These are phyloP conservation scores for Agapostemon virescens DNA, from an alignment of 2,888 invertebrate genomes.

Conservation along the genomic window DNA sequence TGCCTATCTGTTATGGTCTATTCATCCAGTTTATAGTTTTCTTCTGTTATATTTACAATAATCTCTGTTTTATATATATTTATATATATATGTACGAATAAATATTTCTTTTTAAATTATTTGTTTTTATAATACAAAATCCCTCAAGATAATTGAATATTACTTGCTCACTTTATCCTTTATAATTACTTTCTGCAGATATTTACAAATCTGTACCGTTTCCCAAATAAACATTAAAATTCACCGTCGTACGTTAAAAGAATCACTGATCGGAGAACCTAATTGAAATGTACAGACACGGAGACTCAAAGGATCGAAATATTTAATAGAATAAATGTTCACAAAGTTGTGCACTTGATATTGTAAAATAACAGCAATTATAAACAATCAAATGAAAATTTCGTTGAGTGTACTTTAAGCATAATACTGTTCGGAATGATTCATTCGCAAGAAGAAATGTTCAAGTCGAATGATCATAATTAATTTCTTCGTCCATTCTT, in stretches of 20 bases:
- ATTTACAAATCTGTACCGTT: neutral
- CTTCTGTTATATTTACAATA: neutral
- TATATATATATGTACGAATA: neutral
- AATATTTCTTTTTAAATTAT: neutral
- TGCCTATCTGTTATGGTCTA: neutral
- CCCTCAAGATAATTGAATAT: neutral
- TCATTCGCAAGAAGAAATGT: neutral
- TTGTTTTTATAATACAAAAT: neutral
- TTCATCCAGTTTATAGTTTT: neutral
- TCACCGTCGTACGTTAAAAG: neutral
- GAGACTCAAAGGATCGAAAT: conserved; percentile 10
- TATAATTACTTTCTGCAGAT: neutral
- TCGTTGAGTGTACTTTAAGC: neutral
- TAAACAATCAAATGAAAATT: neutral
- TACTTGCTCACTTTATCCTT: neutral
- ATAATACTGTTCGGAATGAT: conserved; percentile 4
- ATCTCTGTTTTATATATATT: neutral
- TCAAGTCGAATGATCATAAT: neutral
- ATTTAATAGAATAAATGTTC: neutral
- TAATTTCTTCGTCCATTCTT: neutral
- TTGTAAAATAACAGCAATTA: neutral
- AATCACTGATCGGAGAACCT: neutral
- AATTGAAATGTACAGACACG: neutral
- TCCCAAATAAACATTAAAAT: neutral
- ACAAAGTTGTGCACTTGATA: neutral